Percentiles rank a stretch among this genome's conserved stretches.
phyloP scores from a whole-genome alignment of 2,888 invertebrate species.

The Tetragonula carbonaria region DNA sequence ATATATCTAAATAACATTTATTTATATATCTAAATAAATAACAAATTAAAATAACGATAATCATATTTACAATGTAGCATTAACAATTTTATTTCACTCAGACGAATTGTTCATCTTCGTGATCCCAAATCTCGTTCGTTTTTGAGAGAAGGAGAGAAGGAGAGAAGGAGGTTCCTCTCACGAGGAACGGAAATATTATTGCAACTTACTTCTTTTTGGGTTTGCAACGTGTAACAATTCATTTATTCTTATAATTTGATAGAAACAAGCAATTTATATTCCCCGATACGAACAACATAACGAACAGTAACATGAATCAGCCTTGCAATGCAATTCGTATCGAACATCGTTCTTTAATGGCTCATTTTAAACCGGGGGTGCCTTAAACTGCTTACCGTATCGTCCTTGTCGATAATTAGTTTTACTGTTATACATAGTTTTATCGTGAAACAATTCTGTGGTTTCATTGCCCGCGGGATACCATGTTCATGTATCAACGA shows the following conservation, averaged over 20 bases:
- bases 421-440: constrained; percentile 4
- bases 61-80: no score
- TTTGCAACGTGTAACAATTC: background rate
- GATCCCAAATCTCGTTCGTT: background rate
- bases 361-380: background rate
- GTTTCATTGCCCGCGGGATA: background rate
- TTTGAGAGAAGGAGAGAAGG: background rate
- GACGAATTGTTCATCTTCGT: background rate
- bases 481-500: background rate
- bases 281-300: background rate
- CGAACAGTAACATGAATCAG: background rate
- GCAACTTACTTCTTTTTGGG: background rate
- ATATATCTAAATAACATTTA: no score
- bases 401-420: constrained; percentile 8
- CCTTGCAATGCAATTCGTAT: background rate
- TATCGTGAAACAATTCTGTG: background rate
- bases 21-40: no score
- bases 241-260: background rate
- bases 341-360: background rate
- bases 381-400: background rate
- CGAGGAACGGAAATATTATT: background rate
- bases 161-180: background rate
- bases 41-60: no score
- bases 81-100: background rate
- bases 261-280: background rate